phyloP scores from a whole-genome alignment of 1,140 invertebrate species.

The Trinorchestia longiramus region DNA sequence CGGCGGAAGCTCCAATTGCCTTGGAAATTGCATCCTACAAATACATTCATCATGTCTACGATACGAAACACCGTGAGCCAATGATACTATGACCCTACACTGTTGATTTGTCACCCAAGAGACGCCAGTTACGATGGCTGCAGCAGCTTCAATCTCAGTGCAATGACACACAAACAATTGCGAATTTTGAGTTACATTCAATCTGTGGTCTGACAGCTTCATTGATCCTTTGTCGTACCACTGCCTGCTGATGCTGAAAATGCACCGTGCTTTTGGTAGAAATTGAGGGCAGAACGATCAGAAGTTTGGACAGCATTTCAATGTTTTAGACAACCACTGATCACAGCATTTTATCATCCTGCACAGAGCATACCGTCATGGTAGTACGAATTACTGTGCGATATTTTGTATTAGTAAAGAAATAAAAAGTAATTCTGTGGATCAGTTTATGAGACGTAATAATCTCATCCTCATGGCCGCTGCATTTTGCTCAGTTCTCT shows the following conservation, averaged over 20 bases:
- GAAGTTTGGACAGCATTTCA: neutral
- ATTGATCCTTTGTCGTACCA: neutral
- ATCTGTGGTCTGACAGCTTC: neutral
- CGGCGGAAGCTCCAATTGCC: neutral
- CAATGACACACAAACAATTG: neutral
- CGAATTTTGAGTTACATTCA: neutral
- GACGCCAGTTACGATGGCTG: neutral
- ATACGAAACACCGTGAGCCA: neutral
- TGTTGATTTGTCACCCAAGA: neutral
- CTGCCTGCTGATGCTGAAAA: neutral
- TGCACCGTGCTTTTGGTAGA: neutral
- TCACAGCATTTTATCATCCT: neutral
- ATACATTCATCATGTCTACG: neutral
- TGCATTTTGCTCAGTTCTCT: no score
- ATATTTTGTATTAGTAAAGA: no score
- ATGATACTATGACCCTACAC: neutral
- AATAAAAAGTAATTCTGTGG: no score
- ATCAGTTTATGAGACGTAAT: no score
- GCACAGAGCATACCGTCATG: neutral
- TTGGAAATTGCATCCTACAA: conserved; percentile 4
- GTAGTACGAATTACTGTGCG: no score
- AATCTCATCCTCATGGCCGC: no score
- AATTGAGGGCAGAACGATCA: neutral
- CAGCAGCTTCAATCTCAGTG: neutral
- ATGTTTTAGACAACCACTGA: neutral